A percentile compares a stretch with the other conserved stretches of the same genome.
These are phyloP conservation scores for Pyrgilauda ruficollis DNA, from an alignment of 2,113 vertebrate genomes.

Conservation along the genomic window DNA sequence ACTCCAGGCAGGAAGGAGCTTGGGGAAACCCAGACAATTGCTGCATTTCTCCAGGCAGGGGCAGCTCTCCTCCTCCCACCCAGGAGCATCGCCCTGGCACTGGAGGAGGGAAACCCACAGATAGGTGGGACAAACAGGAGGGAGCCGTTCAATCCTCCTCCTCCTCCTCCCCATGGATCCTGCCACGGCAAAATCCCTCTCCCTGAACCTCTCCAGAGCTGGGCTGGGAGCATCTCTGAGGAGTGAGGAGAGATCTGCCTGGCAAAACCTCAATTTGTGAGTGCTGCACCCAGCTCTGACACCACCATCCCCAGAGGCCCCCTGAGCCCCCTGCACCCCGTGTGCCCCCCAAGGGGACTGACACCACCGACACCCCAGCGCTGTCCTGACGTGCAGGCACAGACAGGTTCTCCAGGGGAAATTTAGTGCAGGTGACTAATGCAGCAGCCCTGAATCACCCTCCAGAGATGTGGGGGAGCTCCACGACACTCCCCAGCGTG, in stretches of 20 bases:
- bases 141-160: background rate
- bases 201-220: background rate
- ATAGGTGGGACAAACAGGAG: background rate
- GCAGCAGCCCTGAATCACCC: conserved; percentile 45
- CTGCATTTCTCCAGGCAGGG: background rate
- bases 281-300: background rate
- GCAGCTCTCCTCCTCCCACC: background rate
- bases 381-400: background rate
- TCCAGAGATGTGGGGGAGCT: background rate
- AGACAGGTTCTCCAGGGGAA: background rate
- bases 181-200: background rate
- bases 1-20: background rate
- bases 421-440: conserved; percentile 42
- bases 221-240: background rate
- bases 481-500: fast-evolving
- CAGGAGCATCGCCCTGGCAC: background rate
- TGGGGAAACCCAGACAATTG: background rate
- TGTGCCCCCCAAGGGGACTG: background rate
- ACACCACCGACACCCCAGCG: fast-evolving
- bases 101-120: background rate
- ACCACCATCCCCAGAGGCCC: background rate
- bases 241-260: fast-evolving
- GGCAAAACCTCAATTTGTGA: background rate
- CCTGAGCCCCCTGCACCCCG: background rate
- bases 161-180: background rate